Percentiles rank a stretch among this genome's conserved stretches.
phyloP scores from a whole-genome alignment of 2,113 vertebrate genomes.

The Paralichthys olivaceus region DNA sequence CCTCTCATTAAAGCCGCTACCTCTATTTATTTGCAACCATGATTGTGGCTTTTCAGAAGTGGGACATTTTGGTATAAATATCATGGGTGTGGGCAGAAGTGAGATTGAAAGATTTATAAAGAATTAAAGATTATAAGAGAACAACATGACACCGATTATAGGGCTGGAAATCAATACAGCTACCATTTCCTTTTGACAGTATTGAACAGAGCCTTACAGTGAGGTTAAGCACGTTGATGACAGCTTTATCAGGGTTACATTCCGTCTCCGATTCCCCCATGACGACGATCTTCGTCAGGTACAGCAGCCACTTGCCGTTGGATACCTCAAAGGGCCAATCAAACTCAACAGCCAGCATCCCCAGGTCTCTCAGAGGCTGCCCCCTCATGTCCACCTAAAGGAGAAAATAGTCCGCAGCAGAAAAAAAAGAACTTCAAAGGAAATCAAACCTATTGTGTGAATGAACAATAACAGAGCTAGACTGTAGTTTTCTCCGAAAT shows the following conservation, averaged over 20 bases:
- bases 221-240: slow-evolving; percentile 90
- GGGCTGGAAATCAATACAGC: background rate
- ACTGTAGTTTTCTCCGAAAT: slow-evolving; percentile 44
- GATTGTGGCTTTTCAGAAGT: background rate
- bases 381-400: slow-evolving; percentile 84
- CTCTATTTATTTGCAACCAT: background rate
- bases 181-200: no score
- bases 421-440: background rate
- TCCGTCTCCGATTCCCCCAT: slow-evolving; percentile 72
- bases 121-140: background rate
- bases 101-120: background rate
- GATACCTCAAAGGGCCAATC: slow-evolving; percentile 91
- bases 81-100: background rate
- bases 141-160: background rate
- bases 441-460: slow-evolving; percentile 20
- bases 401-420: slow-evolving; percentile 1
- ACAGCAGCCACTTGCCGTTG: slow-evolving; percentile 96
- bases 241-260: slow-evolving; percentile 85
- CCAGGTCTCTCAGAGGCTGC: slow-evolving; percentile 84
- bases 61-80: background rate
- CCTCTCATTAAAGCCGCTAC: background rate
- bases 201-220: slow-evolving; percentile 82
- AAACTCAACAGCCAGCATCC: slow-evolving; percentile 88
- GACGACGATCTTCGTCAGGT: slow-evolving; percentile 89
- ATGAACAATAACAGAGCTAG: slow-evolving; percentile 9